Base-by-base conservation (phyloP, 2,888 invertebrate species). In the Dastarcus helophoroides region DNA sequence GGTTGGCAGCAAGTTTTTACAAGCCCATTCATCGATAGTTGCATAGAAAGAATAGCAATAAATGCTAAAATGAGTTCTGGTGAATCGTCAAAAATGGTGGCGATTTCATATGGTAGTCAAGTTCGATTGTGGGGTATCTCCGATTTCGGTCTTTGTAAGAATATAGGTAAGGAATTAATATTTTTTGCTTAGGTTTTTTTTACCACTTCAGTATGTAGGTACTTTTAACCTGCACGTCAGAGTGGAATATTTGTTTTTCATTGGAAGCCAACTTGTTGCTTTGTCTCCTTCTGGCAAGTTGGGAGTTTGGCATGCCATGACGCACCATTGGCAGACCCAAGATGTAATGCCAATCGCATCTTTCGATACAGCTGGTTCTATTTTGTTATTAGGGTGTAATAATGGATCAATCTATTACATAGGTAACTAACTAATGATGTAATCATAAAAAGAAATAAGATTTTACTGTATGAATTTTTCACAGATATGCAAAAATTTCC, bases 261-360 rank as follows among this genome's bases (percentile, higher is more conserved):
- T 97, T 55, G 95, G 97, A 1, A 91, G 89, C 43, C 97, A 97
- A 56, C 64, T 97, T 42, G 97, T 98, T n/a, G 95, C 95, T 0
- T 66, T 97, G 14, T 91, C 91, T 23, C 79, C 82, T 2, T 78
- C 79, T 4, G 90, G 90, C 3, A 94, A 94, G 63, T 86, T 97
- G 12, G 95, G 97, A 2, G 95, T 97, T n/a, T 97, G 95, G 95
- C 95, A 97, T 62, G 89, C 94, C 1, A 94, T 94, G 81, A 93
- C 94, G 0, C 93, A 94, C 51, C 93, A 95, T 62, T 97, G 95
- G 93, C 95, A 95, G 67, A 83, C 90, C 22, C 93, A 94, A 58
- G 94, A 95, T 61, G 84, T 95, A 8, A 85, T 91, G 10, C 88
- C 93, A 2, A 89, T 97, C 33, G 79, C 91, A 5, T 93, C 94